Percentiles rank a stretch among this genome's conserved stretches.
phyloP scores from a whole-genome alignment of 2,888 invertebrate species.

The Lepidonotus clava region DNA sequence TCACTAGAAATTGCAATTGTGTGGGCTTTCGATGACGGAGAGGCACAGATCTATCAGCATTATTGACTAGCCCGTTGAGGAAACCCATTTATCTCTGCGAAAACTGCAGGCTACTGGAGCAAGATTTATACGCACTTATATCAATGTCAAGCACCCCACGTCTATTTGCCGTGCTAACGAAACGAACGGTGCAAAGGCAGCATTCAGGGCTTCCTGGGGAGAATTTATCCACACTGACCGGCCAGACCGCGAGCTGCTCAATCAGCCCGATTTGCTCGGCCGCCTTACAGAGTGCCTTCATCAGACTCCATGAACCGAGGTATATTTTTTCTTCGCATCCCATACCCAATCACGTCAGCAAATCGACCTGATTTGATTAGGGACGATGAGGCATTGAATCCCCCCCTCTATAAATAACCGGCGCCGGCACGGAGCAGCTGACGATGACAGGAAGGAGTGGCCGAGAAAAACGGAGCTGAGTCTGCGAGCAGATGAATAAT shows the following conservation, averaged over 20 bases:
- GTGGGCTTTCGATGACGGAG: no score
- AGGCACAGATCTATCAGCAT: no score
- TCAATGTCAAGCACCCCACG: conserved; percentile 15
- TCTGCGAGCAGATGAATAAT: conserved; percentile 25
- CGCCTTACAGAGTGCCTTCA: conserved; percentile 6
- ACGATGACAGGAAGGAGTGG: conserved; percentile 25
- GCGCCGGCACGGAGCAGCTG: not conserved
- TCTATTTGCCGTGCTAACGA: no score
- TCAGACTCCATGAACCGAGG: not conserved
- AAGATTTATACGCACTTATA: not conserved
- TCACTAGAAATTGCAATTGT: no score
- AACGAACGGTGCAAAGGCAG: no score
- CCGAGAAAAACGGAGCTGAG: not conserved
- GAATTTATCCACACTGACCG: conserved; percentile 8
- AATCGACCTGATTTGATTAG: conserved; percentile 35
- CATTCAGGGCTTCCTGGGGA: no score
- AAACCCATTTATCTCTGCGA: not conserved
- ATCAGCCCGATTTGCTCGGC: not conserved
- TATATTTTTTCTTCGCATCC: not conserved
- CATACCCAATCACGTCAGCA: conserved; percentile 36
- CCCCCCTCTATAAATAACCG: conserved; percentile 26
- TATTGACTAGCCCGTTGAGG: not conserved
- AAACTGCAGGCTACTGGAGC: not conserved
- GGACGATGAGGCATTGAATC: conserved; percentile 38
- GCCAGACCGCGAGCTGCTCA: not conserved